Percentiles rank a stretch among this genome's conserved stretches.
Evolutionary conservation across 2,888 invertebrate species (phyloP).

Genomic region (Empis livida): DNA sequence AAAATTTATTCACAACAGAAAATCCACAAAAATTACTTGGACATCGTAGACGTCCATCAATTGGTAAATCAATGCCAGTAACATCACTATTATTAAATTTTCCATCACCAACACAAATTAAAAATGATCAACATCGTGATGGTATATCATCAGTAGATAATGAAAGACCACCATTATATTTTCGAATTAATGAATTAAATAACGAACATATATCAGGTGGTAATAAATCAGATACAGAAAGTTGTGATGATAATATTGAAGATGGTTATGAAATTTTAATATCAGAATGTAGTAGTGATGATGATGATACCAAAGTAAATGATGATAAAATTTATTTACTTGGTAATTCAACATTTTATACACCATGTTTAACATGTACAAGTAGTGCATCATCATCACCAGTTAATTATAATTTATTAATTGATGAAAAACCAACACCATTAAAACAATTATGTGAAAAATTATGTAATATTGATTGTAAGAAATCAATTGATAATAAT

Average conservation of each 20-base stretch:
- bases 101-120: constrained; percentile 12
- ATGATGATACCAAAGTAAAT: constrained; percentile 4
- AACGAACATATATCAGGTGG: not conserved
- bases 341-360: constrained; percentile 14
- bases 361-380: constrained; percentile 19
- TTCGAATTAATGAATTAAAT: constrained; percentile 13
- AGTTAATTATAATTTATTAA: not conserved
- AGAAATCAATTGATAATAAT: not conserved
- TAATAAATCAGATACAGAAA: constrained; percentile 10
- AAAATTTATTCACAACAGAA: constrained; percentile 14
- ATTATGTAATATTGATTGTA: constrained; percentile 26
- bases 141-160: constrained; percentile 18
- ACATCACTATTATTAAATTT: constrained; percentile 29
- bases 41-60: constrained; percentile 27
- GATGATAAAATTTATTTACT: constrained; percentile 10
- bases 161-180: constrained; percentile 24
- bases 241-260: constrained; percentile 13
- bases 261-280: constrained; percentile 15
- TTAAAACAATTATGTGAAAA: constrained; percentile 28
- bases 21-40: constrained; percentile 17
- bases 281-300: constrained; percentile 14
- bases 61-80: constrained; percentile 33
- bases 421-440: not conserved
- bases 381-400: constrained; percentile 8
- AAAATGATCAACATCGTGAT: constrained; percentile 10